phyloP scores from a whole-genome alignment of 2,888 invertebrate species.

The Ornithoptera alexandrae region DNA sequence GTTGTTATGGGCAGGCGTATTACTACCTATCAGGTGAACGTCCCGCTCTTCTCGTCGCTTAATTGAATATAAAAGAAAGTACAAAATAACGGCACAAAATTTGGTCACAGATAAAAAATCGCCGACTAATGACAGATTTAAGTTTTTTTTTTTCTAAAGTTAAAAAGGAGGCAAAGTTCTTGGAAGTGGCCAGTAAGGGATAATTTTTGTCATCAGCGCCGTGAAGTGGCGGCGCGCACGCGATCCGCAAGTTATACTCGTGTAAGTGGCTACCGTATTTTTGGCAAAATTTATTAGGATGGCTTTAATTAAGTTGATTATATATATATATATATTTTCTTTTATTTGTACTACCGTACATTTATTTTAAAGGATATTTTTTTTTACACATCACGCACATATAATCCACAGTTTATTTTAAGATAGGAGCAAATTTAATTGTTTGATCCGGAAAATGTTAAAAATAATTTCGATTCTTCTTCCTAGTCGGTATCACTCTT shows the following conservation, averaged over 20 bases:
- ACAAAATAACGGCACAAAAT: not conserved
- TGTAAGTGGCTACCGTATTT: slow-evolving; percentile 12
- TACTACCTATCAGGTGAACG: too few relatives aligned
- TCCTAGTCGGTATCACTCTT: too few relatives aligned
- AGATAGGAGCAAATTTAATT: not conserved
- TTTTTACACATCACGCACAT: not conserved
- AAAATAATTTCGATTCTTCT: too few relatives aligned
- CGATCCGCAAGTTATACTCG: slow-evolving; percentile 19
- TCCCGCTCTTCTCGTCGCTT: too few relatives aligned
- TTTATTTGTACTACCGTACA: not conserved
- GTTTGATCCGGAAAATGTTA: too few relatives aligned
- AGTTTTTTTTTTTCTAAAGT: slow-evolving; percentile 5
- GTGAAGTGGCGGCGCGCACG: slow-evolving; percentile 24
- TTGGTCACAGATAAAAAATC: slow-evolving; percentile 13
- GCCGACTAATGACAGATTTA: slow-evolving; percentile 15
- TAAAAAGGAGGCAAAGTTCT: slow-evolving; percentile 19
- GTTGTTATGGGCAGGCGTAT: too few relatives aligned
- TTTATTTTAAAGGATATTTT: not conserved
- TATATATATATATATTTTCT: not conserved
- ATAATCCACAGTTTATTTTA: not conserved
- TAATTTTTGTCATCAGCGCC: slow-evolving; percentile 25
- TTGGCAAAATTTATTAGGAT: slow-evolving; percentile 8
- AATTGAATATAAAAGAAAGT: too few relatives aligned
- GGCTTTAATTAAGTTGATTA: slow-evolving; percentile 4
- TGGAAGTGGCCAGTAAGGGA: slow-evolving; percentile 20